A percentile compares a stretch with the other conserved stretches of the same genome.
Evolutionary conservation across 2,113 vertebrate genomes (phyloP).

Genomic region (Prunella himalayana): DNA sequence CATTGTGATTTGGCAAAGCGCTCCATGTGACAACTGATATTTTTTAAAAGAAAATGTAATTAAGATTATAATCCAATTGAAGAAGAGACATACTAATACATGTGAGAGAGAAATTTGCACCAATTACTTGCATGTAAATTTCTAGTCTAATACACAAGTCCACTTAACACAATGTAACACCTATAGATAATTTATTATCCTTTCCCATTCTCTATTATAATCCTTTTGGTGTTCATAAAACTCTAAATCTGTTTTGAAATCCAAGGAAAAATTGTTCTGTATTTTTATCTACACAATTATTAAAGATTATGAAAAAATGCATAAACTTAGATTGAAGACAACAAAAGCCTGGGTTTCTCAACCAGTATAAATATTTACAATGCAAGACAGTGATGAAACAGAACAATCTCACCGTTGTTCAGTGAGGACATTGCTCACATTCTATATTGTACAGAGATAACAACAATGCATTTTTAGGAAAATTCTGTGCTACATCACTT

Average conservation of each 20-base stretch:
- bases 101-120: neutral
- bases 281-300: neutral
- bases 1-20: neutral
- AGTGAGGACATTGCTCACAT: neutral
- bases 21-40: fast-evolving
- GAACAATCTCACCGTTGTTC: conserved; percentile 22
- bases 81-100: neutral
- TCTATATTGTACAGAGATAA: conserved; percentile 20
- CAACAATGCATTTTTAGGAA: conserved; percentile 15
- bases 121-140: neutral
- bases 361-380: conserved; percentile 25
- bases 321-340: neutral
- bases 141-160: neutral
- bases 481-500: neutral
- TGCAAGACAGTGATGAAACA: neutral
- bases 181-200: neutral
- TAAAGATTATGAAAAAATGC: neutral
- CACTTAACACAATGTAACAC: neutral
- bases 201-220: neutral
- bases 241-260: neutral
- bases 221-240: neutral
- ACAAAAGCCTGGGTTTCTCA: neutral
- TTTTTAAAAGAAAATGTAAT: neutral
- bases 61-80: neutral
- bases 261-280: neutral